Conservation (phyloP, 2,113 vertebrate species). For the Sus scrofa region T2T-Sscrofa CM000817.6:57535001-57535500, state of each 20-base stretch:
- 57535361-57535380: too few species aligned
- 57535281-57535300: not conserved
- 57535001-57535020: not conserved
- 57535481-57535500: too few species aligned
- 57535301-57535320: not conserved
- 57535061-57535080: not conserved
- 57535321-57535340: not conserved
- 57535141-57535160: not conserved
- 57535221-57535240: not conserved
- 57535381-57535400: too few species aligned
- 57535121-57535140: not conserved
- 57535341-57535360: too few species aligned
- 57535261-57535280: not conserved
- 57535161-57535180: not conserved
- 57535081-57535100: not conserved
- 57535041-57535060: too few species aligned
- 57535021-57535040: not conserved
- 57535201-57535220: not conserved
- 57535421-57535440: too few species aligned
- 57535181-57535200: not conserved
- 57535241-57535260: not conserved
- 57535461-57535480: too few species aligned
- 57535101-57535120: too few species aligned
- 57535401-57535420: too few species aligned
- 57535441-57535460: too few species aligned